Conservation (phyloP, 2,797 vertebrate genomes). For the Hipposideros larvatus region DNA sequence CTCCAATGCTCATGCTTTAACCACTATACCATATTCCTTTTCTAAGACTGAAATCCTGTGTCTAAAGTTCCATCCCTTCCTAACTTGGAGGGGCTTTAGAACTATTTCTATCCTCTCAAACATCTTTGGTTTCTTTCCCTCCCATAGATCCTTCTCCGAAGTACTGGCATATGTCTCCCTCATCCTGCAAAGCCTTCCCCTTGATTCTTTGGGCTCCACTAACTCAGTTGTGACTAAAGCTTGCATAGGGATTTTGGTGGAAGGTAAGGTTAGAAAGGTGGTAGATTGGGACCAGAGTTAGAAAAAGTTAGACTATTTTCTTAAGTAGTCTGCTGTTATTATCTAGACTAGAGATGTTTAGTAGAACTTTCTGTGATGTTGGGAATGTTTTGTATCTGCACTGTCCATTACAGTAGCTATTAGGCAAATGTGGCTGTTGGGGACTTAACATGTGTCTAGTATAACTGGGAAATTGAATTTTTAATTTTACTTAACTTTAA, state of each 20-base stretch:
- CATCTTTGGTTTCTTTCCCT: neutral
- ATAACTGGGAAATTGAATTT: slow-evolving; percentile 7
- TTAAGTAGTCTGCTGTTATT: slow-evolving; percentile 35
- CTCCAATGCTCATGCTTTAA: neutral
- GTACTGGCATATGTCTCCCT: neutral
- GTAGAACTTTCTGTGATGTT: neutral
- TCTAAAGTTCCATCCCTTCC: neutral
- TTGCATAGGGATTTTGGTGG: neutral
- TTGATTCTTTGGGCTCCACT: neutral
- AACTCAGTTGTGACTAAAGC: neutral
- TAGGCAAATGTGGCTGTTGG: neutral
- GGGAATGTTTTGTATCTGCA: neutral
- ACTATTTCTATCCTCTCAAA: neutral
- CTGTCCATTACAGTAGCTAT: neutral
- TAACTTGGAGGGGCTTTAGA: neutral
- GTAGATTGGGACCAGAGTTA: neutral
- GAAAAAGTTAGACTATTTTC: neutral
- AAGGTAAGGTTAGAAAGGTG: neutral
- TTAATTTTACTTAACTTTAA: neutral
- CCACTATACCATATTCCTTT: neutral
- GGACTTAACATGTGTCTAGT: neutral
- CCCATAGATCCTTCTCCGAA: neutral
- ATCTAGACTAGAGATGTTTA: neutral
- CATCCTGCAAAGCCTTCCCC: neutral
- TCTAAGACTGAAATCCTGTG: neutral